Percentiles rank a stretch among this genome's conserved stretches.
These are phyloP conservation scores for Trachelus tabidus DNA, from an alignment of 2,888 invertebrate genomes.

Conservation along the genomic window DNA sequence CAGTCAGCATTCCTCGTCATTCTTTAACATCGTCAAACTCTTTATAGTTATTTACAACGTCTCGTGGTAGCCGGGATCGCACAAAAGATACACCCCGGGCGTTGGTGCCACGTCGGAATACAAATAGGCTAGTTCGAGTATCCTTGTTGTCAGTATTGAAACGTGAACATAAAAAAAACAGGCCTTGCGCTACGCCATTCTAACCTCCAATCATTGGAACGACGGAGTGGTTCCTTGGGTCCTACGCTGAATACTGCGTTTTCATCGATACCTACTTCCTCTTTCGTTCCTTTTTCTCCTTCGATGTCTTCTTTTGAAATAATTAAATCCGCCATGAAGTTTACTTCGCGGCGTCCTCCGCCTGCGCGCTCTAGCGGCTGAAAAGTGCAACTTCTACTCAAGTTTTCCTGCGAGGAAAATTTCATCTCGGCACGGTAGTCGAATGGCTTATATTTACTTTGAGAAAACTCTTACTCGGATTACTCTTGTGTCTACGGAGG, in stretches of 20 bases:
- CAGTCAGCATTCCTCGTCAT: not conserved
- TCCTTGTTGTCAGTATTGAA: not conserved
- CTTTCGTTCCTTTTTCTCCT: not conserved
- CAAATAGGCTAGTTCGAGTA: not conserved
- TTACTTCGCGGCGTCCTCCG: not conserved
- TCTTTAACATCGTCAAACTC: not conserved
- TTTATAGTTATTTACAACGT: not conserved
- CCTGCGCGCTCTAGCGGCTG: not conserved
- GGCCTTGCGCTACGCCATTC: not conserved
- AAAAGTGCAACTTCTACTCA: not conserved
- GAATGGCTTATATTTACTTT: not conserved
- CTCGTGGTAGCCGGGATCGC: not conserved
- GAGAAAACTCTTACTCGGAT: not conserved
- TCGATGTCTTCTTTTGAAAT: not conserved
- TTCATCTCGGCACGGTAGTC: not conserved
- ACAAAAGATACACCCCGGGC: not conserved
- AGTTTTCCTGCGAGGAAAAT: not conserved
- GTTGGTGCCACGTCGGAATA: not conserved
- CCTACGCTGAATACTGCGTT: not conserved
- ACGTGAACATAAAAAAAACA: not conserved
- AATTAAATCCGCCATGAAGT: not conserved
- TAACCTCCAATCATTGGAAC: not conserved
- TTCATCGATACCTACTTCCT: not conserved
- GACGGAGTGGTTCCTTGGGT: not conserved
- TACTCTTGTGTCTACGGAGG: not conserved